Conservation (phyloP, 2,888 invertebrate species). For the Pollenia amentaria region DNA sequence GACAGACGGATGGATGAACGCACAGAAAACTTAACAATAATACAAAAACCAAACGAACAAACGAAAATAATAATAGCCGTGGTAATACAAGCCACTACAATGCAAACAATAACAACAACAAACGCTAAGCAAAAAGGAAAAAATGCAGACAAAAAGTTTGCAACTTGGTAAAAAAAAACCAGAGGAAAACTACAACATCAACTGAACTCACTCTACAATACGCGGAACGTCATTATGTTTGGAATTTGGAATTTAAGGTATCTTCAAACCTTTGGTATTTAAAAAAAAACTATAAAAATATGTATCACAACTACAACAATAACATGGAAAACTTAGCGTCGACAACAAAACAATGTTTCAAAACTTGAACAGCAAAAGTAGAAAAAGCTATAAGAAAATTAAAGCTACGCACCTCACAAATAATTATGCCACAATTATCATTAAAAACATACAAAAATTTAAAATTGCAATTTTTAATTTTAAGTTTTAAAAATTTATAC, state of each 20-base stretch:
- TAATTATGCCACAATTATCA: constrained; percentile 53
- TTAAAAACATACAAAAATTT: constrained; percentile 25
- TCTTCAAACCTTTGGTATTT: constrained; percentile 74
- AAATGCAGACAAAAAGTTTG: not conserved
- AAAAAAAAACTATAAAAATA: constrained; percentile 47
- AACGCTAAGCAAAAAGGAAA: constrained; percentile 5
- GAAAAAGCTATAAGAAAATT: constrained; percentile 21
- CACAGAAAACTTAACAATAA: constrained; percentile 47
- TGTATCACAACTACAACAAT: constrained; percentile 43
- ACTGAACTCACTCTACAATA: constrained; percentile 55
- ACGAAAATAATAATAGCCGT: constrained; percentile 63
- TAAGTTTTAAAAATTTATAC: constrained; percentile 37
- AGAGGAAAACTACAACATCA: constrained; percentile 27
- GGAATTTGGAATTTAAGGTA: constrained; percentile 74
- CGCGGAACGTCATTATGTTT: constrained; percentile 73
- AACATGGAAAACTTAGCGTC: constrained; percentile 32
- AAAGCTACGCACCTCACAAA: constrained; percentile 51
- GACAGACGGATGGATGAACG: constrained; percentile 56
- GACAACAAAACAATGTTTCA: constrained; percentile 24
- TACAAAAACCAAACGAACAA: constrained; percentile 31
- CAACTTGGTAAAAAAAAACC: constrained; percentile 22
- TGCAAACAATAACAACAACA: constrained; percentile 59
- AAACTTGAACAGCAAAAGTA: constrained; percentile 31
- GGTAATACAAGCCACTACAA: constrained; percentile 68
- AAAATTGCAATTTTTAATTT: constrained; percentile 18